Evolutionary conservation across 2,113 vertebrate species (phyloP).

Genomic region (Dolichallabes microphthalmus): DNA sequence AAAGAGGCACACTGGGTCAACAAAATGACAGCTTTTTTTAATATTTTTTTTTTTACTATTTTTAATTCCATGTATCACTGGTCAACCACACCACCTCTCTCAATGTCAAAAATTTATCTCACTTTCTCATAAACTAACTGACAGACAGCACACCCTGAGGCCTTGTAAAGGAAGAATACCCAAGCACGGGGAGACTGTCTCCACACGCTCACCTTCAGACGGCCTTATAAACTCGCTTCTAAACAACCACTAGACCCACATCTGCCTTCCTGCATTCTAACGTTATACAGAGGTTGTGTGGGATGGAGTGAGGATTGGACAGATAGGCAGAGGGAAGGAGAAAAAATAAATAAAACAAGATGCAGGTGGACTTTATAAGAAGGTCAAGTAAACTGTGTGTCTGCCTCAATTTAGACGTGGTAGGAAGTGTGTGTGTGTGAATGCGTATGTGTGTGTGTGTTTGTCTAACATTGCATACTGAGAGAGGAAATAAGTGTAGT

Average conservation of each 20-base stretch:
- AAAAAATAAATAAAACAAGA: not conserved
- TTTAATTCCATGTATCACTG: not conserved
- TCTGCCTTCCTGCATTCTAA: slow-evolving; percentile 18
- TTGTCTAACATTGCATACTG: not conserved
- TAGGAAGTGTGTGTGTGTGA: not conserved
- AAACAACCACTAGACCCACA: slow-evolving; percentile 19
- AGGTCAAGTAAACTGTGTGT: not conserved
- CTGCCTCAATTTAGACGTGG: slow-evolving; percentile 26
- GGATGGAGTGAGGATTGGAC: slow-evolving; percentile 10
- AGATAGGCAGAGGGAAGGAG: not conserved
- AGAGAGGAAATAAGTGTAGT: slow-evolving; percentile 3
- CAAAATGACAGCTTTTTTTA: not conserved
- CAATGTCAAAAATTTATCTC: not conserved
- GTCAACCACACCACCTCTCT: not conserved
- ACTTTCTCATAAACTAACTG: slow-evolving; percentile 9
- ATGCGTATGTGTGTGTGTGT: slow-evolving; percentile 8
- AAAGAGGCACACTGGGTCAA: not conserved
- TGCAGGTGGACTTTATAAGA: slow-evolving; percentile 19
- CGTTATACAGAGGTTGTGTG: not conserved
- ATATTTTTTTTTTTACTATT: no score
- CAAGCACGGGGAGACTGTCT: not conserved
- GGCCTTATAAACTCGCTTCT: slow-evolving; percentile 31
- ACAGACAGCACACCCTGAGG: not conserved
- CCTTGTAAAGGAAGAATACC: slow-evolving; percentile 4
- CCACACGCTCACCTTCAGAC: slow-evolving; percentile 21